A percentile compares a stretch with the other conserved stretches of the same genome.
Conservation (phyloP, 2,797 vertebrate species). For the Cirrhinus mrigala region DNA sequence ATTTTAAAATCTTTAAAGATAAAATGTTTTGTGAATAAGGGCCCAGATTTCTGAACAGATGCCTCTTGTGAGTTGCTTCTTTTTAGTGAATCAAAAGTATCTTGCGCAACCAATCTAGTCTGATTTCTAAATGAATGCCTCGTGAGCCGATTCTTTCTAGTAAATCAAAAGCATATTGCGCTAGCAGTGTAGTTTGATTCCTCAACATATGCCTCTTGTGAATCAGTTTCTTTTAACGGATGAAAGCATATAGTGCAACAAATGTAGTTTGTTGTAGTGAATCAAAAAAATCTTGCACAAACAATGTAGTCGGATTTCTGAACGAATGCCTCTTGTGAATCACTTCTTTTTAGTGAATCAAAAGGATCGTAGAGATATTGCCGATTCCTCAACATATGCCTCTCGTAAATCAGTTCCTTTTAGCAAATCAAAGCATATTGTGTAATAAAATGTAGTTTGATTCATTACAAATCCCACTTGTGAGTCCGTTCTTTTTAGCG, state of each 20-base stretch:
- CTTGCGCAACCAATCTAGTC: background rate
- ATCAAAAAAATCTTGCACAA: background rate
- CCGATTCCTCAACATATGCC: background rate
- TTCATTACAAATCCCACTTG: background rate
- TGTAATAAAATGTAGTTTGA: too few species aligned
- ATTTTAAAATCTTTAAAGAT: too few species aligned
- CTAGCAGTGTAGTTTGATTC: background rate
- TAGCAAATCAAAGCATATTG: too few species aligned
- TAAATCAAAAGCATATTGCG: background rate
- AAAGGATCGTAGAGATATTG: background rate
- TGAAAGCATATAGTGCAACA: background rate
- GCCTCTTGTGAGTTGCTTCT: background rate
- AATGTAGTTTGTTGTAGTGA: background rate
- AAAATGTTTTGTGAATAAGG: too few species aligned
- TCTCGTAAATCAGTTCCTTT: background rate
- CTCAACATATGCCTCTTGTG: background rate
- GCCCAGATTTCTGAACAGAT: background rate
- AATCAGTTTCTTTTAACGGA: background rate
- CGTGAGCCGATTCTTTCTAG: background rate
- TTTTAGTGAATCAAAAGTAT: background rate
- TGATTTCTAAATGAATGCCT: background rate
- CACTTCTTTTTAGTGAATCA: background rate
- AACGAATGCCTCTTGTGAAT: accelerated
- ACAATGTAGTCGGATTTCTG: background rate
- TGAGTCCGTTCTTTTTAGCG: background rate